phyloP scores from a whole-genome alignment of 2,797 vertebrate species.

The Hippopotamyrus pictus region DNA sequence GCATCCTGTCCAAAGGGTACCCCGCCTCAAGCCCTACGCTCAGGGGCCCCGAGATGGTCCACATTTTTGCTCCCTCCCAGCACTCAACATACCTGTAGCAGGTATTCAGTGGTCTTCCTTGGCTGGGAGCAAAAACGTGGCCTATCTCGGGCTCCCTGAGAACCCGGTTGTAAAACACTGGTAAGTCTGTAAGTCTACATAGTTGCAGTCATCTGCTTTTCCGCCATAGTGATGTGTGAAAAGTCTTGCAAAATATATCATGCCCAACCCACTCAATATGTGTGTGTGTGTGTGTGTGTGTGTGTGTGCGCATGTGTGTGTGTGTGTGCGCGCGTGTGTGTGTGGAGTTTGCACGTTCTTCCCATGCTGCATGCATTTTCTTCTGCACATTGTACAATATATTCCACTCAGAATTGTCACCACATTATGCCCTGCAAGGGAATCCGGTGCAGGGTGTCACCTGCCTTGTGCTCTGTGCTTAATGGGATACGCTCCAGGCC shows the following conservation, averaged over 20 bases:
- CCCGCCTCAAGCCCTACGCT: neutral
- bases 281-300: neutral
- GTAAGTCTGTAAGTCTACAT: neutral
- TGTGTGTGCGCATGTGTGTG: neutral
- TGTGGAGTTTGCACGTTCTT: neutral
- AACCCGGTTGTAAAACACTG: neutral
- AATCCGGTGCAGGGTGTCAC: neutral
- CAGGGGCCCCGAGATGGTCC: neutral
- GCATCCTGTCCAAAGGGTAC: neutral
- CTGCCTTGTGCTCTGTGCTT: neutral
- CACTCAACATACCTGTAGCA: neutral
- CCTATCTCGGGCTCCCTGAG: neutral
- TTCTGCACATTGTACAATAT: neutral
- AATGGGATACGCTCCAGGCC: neutral
- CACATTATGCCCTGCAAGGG: neutral
- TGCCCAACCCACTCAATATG: neutral
- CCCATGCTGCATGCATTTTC: neutral
- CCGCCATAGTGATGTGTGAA: neutral
- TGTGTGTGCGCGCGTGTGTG: neutral
- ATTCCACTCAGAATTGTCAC: neutral
- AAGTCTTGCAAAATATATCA: neutral
- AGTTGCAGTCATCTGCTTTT: neutral
- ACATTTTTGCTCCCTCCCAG: neutral
- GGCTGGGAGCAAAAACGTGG: neutral
- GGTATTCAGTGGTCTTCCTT: neutral